phyloP scores from a whole-genome alignment of 2,113 vertebrate genomes.

The Serilophus lunatus region DNA sequence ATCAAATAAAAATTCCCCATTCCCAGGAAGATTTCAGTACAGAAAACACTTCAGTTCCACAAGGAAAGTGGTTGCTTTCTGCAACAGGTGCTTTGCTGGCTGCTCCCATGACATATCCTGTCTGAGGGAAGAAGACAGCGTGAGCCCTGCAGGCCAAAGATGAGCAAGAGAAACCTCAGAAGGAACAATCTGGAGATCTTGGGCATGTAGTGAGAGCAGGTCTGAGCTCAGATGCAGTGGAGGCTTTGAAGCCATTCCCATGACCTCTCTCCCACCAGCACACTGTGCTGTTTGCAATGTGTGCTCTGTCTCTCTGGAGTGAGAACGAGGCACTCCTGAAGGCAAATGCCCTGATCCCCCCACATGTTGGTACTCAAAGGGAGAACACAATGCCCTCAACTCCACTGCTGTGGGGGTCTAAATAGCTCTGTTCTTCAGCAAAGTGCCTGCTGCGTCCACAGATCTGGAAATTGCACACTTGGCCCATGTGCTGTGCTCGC shows the following conservation, averaged over 20 bases:
- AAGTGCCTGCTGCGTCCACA: not conserved
- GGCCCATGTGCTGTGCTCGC: not conserved
- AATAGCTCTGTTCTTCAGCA: not conserved
- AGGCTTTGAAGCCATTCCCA: not conserved
- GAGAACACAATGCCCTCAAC: not conserved
- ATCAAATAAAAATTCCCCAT: not conserved
- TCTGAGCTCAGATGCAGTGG: not conserved
- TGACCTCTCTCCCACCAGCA: not conserved
- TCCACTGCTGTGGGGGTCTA: not conserved
- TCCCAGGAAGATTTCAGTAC: not conserved
- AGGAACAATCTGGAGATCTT: not conserved
- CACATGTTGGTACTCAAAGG: not conserved
- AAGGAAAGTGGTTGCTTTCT: not conserved
- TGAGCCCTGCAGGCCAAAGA: not conserved
- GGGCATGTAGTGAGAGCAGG: accelerated
- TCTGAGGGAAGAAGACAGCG: not conserved
- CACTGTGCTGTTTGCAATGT: accelerated
- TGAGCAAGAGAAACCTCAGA: not conserved
- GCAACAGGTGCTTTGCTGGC: not conserved
- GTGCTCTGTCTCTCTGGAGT: not conserved
- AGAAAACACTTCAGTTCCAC: not conserved
- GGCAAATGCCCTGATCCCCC: not conserved
- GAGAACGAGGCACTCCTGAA: not conserved
- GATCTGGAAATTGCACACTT: not conserved
- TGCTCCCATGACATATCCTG: not conserved